These are phyloP conservation scores for Hystrix cristata DNA, from an alignment of 2,113 vertebrate genomes.

Conservation along the genomic window DNA sequence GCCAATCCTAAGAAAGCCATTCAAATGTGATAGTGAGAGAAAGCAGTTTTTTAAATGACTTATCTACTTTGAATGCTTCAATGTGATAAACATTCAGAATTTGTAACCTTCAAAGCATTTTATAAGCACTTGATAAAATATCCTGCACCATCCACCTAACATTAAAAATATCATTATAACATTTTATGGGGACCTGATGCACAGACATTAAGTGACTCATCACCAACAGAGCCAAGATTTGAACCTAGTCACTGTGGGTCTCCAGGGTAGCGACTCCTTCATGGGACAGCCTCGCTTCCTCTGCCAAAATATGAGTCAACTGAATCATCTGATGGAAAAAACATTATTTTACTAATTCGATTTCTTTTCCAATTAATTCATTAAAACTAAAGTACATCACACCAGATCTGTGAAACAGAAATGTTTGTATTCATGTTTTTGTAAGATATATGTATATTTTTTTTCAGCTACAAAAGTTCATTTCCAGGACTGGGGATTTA, in stretches of 20 bases:
- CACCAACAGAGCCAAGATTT: conserved; percentile 9
- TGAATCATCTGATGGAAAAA: conserved; percentile 16
- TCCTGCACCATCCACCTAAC: neutral
- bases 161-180: conserved; percentile 31
- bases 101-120: conserved; percentile 37
- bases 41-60: conserved; percentile 10
- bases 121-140: conserved; percentile 52
- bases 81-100: neutral
- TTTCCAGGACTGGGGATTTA: neutral
- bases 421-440: conserved; percentile 37
- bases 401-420: neutral
- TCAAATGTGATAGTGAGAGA: conserved; percentile 8
- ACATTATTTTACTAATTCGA: conserved; percentile 14
- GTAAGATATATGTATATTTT: neutral
- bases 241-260: neutral
- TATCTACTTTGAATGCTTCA: neutral
- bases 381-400: neutral
- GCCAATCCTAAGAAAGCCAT: conserved; percentile 46
- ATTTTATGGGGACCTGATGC: conserved; percentile 59
- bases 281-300: conserved; percentile 31
- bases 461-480: conserved; percentile 58
- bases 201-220: conserved; percentile 56
- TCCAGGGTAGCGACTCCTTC: neutral
- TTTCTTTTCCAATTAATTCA: conserved; percentile 12
- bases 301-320: conserved; percentile 54